These are phyloP conservation scores for Limonius californicus DNA, from an alignment of 1,140 invertebrate genomes.

Conservation along the genomic window DNA sequence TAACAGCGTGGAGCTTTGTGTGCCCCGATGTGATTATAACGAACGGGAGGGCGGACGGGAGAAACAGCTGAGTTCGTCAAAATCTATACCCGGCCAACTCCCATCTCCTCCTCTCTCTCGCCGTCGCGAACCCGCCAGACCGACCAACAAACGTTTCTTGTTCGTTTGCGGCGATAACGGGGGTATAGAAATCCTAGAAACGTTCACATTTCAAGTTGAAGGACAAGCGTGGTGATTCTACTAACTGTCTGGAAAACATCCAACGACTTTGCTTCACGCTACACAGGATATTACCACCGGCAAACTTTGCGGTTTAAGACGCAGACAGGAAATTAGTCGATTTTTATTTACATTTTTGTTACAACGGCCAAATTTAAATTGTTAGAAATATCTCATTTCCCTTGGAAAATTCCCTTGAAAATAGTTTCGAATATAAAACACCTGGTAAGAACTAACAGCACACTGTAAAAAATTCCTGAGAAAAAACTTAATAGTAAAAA, in stretches of 20 bases:
- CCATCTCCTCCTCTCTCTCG: not conserved
- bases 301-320: too few species aligned
- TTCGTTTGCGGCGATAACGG: not conserved
- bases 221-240: not conserved
- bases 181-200: not conserved
- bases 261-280: too few species aligned
- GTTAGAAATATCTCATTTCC: too few species aligned
- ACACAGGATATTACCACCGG: too few species aligned
- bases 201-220: constrained; percentile 8
- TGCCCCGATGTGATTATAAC: constrained; percentile 7
- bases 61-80: constrained; percentile 4
- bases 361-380: too few species aligned
- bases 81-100: constrained; percentile 5
- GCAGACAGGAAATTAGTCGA: too few species aligned
- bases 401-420: too few species aligned
- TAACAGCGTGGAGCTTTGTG: constrained; percentile 8
- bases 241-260: not conserved
- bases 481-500: too few species aligned
- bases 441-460: too few species aligned
- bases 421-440: too few species aligned
- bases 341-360: too few species aligned
- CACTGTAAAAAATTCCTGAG: too few species aligned
- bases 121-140: not conserved
- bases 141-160: not conserved
- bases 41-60: not conserved